phyloP scores from a whole-genome alignment of 35 echinoderm and acorn worm genomes.

The Hemicentrotus pulcherrimus region DNA sequence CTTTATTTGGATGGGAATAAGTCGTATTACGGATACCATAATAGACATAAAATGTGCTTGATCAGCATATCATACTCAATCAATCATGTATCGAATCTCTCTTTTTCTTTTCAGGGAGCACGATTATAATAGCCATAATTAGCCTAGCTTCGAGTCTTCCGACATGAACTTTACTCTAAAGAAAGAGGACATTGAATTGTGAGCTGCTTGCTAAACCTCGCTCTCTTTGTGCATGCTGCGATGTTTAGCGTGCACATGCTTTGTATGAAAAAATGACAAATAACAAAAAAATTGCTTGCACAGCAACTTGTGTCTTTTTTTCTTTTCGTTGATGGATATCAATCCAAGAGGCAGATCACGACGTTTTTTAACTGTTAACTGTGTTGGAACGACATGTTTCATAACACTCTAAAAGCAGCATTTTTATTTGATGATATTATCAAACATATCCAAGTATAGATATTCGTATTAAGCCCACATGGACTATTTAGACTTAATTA shows the following conservation, averaged over 20 bases:
- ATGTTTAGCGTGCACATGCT: background rate
- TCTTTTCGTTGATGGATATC: no score
- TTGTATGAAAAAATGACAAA: background rate
- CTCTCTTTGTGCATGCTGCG: background rate
- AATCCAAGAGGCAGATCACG: no score
- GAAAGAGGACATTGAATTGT: background rate
- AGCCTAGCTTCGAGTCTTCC: background rate
- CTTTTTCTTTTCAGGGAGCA: background rate
- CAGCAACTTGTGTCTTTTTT: background rate
- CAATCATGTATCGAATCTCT: background rate
- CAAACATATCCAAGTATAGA: no score
- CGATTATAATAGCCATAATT: background rate
- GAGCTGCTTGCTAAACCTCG: background rate
- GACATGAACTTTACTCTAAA: background rate
- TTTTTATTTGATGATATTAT: background rate
- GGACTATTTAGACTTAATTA: no score
- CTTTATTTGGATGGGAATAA: background rate
- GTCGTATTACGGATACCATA: background rate
- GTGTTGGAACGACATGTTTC: background rate
- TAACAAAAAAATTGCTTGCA: background rate
- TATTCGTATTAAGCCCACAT: no score
- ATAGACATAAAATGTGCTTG: background rate
- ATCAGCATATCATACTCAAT: background rate
- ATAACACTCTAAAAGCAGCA: background rate
- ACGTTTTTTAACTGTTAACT: no score